Evolutionary conservation across 2,113 vertebrate genomes (phyloP).

Genomic region (Chamaea fasciata): DNA sequence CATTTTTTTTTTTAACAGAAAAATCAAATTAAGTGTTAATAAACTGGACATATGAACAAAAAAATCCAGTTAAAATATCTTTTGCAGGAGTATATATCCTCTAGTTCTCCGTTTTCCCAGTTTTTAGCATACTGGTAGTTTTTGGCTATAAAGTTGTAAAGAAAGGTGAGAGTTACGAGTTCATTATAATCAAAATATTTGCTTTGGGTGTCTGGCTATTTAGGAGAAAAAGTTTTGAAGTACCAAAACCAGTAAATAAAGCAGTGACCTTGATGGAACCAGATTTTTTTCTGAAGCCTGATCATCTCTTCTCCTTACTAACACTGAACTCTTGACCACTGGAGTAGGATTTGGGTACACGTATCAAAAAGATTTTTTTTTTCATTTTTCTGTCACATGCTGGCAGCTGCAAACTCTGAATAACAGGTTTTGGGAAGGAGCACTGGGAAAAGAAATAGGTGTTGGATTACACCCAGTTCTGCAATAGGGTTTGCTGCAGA

Average conservation of each 20-base stretch:
- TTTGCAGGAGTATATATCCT: not conserved
- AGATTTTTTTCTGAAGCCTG: not conserved
- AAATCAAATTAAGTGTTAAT: not conserved
- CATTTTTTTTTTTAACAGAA: not conserved
- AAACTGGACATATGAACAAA: not conserved
- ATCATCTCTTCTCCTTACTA: not conserved
- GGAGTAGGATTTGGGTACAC: not conserved
- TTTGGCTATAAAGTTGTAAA: not conserved
- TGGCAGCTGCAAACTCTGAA: not conserved
- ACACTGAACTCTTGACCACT: not conserved
- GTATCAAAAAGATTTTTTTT: not conserved
- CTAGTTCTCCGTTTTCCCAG: not conserved
- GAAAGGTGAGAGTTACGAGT: not conserved
- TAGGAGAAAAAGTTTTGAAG: not conserved
- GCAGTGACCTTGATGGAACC: not conserved
- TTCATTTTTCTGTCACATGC: not conserved
- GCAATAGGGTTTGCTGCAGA: not conserved
- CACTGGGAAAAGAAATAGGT: not conserved
- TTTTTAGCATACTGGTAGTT: not conserved
- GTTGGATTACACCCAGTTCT: not conserved
- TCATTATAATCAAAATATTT: not conserved
- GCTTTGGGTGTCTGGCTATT: not conserved
- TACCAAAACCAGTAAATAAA: not conserved
- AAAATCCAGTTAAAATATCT: not conserved
- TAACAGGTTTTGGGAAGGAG: not conserved